Conservation (phyloP, 2,888 invertebrate genomes). For the Alentia gelatinosa region DNA sequence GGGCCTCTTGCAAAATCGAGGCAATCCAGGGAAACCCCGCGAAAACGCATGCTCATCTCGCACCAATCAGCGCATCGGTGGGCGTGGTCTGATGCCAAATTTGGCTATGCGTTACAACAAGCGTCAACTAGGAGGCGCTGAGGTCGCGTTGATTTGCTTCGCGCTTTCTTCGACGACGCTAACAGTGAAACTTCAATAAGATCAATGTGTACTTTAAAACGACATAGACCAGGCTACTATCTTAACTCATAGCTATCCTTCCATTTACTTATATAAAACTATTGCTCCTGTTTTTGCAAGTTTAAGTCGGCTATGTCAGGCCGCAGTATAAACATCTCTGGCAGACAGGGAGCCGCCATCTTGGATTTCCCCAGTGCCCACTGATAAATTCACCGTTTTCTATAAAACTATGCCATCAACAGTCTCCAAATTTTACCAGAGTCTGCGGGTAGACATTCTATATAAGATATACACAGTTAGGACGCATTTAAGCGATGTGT, state of each 20-base stretch:
- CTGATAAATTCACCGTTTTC: constrained; percentile 41
- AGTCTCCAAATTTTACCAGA: neutral
- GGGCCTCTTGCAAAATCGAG: neutral
- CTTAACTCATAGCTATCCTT: neutral
- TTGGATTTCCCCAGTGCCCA: constrained; percentile 65
- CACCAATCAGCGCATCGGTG: neutral
- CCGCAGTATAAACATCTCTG: constrained; percentile 19
- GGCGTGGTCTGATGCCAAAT: constrained; percentile 47
- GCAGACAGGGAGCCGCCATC: constrained; percentile 68
- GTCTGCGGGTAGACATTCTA: neutral
- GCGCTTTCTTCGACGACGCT: neutral
- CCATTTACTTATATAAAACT: neutral
- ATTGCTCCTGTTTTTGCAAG: neutral
- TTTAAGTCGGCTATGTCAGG: neutral
- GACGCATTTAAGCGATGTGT: neutral
- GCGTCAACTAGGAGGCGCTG: constrained; percentile 21
- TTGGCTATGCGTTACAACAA: neutral
- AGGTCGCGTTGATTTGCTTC: neutral
- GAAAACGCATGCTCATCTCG: constrained; percentile 20
- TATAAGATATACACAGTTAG: neutral
- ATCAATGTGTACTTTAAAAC: neutral
- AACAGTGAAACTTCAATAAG: neutral
- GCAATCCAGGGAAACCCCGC: constrained; percentile 51
- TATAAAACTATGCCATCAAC: neutral
- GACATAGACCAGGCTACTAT: neutral